phyloP scores from a whole-genome alignment of 2,888 invertebrate species.

The Coecobrya sp. region DNA sequence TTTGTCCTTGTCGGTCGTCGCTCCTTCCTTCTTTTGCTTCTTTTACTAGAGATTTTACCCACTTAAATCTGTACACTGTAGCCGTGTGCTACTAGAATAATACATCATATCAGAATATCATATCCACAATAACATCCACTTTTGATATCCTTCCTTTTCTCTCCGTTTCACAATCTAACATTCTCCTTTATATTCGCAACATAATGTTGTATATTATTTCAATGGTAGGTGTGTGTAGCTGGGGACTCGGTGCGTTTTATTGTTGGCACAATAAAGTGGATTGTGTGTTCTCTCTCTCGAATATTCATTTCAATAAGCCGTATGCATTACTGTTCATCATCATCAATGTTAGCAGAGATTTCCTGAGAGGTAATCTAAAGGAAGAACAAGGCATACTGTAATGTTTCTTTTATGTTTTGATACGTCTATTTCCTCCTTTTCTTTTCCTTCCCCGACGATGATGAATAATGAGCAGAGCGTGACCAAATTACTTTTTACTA shows the following conservation, averaged over 20 bases:
- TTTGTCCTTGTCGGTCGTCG: slow-evolving; percentile 45
- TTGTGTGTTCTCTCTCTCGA: neutral
- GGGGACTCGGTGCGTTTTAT: neutral
- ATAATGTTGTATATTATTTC: neutral
- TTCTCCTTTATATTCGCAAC: too few species aligned
- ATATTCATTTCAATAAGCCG: neutral
- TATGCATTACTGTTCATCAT: neutral
- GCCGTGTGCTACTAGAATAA: neutral
- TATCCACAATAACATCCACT: neutral
- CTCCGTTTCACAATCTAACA: neutral
- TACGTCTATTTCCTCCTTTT: neutral
- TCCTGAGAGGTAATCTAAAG: neutral
- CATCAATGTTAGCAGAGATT: neutral
- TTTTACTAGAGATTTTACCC: neutral
- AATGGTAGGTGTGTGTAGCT: neutral
- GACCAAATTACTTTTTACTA: slow-evolving; percentile 2
- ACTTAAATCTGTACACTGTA: neutral
- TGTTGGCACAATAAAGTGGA: slow-evolving; percentile 25
- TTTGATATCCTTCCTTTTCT: neutral
- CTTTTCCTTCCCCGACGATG: neutral
- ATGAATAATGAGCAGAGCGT: slow-evolving; percentile 15
- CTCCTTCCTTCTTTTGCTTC: slow-evolving; percentile 15
- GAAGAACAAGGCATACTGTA: neutral
- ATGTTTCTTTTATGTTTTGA: neutral
- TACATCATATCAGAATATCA: neutral